Evolutionary conservation across 1,140 invertebrate species (phyloP).

Genomic region (Thalassaphorura encarpata): DNA sequence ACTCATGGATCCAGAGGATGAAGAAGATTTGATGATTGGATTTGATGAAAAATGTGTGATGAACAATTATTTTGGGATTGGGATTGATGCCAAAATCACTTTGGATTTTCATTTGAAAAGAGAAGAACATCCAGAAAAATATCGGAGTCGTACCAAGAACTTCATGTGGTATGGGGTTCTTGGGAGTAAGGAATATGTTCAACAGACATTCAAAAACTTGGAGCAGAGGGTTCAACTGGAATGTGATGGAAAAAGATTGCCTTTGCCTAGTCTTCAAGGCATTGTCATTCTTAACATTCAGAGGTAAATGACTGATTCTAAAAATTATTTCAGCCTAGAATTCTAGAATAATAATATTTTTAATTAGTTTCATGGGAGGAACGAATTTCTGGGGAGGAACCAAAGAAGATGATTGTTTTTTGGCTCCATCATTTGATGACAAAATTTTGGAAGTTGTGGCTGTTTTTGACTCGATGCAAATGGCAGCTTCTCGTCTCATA

Average conservation of each 20-base stretch:
- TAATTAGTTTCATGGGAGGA: constrained; percentile 85
- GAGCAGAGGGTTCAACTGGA: constrained; percentile 88
- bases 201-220: constrained; percentile 89
- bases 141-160: constrained; percentile 82
- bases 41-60: constrained; percentile 92
- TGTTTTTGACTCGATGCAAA: constrained; percentile 92
- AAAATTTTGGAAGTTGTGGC: constrained; percentile 32
- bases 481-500: constrained; percentile 87
- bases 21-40: constrained; percentile 50
- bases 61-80: constrained; percentile 99
- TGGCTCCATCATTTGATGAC: constrained; percentile 84
- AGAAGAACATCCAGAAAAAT: constrained; percentile 97
- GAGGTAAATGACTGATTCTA: constrained; percentile 44
- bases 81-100: constrained; percentile 96
- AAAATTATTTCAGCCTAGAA: not conserved
- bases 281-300: constrained; percentile 97
- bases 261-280: constrained; percentile 84
- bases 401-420: constrained; percentile 76
- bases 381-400: constrained; percentile 97
- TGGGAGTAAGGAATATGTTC: constrained; percentile 69
- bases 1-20: constrained; percentile 27
- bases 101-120: constrained; percentile 95
- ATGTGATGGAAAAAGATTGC: constrained; percentile 84
- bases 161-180: constrained; percentile 96
- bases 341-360: not conserved